Percentiles rank a stretch among this genome's conserved stretches.
These are phyloP conservation scores for Saturnia pavonia DNA, from an alignment of 2,888 invertebrate species.

Conservation along the genomic window DNA sequence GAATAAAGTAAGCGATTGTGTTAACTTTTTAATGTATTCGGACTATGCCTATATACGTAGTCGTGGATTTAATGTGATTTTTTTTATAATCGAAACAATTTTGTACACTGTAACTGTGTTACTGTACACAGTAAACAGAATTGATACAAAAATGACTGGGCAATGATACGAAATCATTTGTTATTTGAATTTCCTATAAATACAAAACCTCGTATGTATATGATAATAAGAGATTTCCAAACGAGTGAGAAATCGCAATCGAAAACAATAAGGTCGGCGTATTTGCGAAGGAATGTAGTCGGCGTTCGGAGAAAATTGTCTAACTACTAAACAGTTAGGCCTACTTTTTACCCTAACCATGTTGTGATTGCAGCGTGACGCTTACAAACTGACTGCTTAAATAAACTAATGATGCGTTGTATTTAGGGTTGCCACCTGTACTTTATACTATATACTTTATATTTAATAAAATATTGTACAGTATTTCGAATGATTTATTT, in stretches of 20 bases:
- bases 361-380: slow-evolving; percentile 50
- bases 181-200: slow-evolving; percentile 13
- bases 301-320: slow-evolving; percentile 55
- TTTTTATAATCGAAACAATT: too few species aligned
- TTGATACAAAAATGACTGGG: background rate
- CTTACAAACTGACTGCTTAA: slow-evolving; percentile 34
- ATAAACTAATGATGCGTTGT: slow-evolving; percentile 41
- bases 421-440: background rate
- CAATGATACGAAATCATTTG: background rate
- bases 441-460: too few species aligned
- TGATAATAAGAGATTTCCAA: slow-evolving; percentile 20
- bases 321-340: slow-evolving; percentile 61
- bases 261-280: slow-evolving; percentile 55
- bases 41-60: too few species aligned
- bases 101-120: too few species aligned
- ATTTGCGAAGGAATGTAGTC: slow-evolving; percentile 51
- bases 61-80: too few species aligned
- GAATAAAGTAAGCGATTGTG: background rate
- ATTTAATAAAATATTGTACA: too few species aligned
- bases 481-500: too few species aligned
- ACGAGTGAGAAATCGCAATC: slow-evolving; percentile 26
- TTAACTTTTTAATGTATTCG: too few species aligned
- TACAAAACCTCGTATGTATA: slow-evolving; percentile 23
- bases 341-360: slow-evolving; percentile 62
- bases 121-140: background rate